phyloP scores from a whole-genome alignment of 1,140 invertebrate genomes.

The Papilio glaucus region DNA sequence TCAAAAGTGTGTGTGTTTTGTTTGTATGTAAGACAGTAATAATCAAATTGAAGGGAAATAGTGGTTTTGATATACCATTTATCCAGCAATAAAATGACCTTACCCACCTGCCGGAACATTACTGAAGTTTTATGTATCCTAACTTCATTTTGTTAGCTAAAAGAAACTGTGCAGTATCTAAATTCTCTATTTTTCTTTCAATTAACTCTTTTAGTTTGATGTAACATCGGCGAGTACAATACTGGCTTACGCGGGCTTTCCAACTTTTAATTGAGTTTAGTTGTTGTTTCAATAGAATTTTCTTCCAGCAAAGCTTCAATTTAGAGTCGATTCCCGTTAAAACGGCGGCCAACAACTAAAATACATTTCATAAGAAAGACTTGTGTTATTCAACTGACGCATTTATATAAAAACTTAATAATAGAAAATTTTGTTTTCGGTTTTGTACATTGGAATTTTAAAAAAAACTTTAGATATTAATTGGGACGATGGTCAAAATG shows the following conservation, averaged over 20 bases:
- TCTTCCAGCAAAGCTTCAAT: constrained; percentile 35
- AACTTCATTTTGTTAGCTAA: not conserved
- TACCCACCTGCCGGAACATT: not conserved
- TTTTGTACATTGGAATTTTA: no score
- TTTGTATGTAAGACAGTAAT: no score
- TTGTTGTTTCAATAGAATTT: constrained; percentile 40
- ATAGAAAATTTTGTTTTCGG: not conserved
- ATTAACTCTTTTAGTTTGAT: constrained; percentile 40
- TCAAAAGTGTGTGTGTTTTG: no score
- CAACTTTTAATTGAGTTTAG: constrained; percentile 39
- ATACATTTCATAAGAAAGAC: constrained; percentile 5
- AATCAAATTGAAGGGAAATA: no score
- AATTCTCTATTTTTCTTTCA: constrained; percentile 37
- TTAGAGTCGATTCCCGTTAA: constrained; percentile 34
- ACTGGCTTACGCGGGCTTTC: constrained; percentile 37
- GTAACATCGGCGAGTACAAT: constrained; percentile 38
- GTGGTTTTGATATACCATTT: no score
- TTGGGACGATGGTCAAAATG: no score
- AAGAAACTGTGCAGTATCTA: constrained; percentile 25
- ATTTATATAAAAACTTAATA: not conserved
- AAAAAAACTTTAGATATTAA: no score
- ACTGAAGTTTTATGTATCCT: not conserved
- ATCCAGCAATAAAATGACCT: no score
- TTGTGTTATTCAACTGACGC: no score
- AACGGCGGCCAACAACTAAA: constrained; percentile 2